Evolutionary conservation across 2,888 invertebrate species (phyloP).

Genomic region (Sesia bembeciformis): DNA sequence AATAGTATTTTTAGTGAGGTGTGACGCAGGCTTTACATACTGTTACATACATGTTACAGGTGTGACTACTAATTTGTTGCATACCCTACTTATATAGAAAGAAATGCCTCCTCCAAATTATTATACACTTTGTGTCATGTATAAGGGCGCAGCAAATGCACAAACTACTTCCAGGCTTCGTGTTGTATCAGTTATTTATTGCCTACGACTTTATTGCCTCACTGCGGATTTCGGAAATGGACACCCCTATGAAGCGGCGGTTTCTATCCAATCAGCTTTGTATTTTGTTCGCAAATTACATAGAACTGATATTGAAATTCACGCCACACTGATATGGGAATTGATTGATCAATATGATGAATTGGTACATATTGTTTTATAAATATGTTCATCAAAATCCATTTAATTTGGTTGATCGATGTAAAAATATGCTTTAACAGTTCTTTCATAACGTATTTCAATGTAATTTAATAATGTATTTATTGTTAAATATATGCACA

Average conservation of each 20-base stretch:
- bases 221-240: conserved; percentile 25
- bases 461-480: no score
- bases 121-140: background rate
- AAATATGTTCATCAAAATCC: no score
- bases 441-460: no score
- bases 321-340: background rate
- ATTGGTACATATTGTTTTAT: no score
- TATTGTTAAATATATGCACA: no score
- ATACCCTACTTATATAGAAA: background rate
- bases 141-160: conserved; percentile 9
- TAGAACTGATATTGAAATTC: background rate
- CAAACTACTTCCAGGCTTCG: conserved; percentile 25
- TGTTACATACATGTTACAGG: no score
- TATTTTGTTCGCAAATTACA: conserved; percentile 12
- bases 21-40: no score
- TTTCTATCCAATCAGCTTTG: conserved; percentile 14
- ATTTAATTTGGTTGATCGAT: no score
- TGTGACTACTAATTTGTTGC: no score
- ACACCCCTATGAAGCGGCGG: conserved; percentile 13
- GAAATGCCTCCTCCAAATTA: background rate
- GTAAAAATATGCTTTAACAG: no score
- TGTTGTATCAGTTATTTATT: conserved; percentile 42
- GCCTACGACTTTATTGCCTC: conserved; percentile 28
- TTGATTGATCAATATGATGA: background rate
- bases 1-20: no score